phyloP scores from a whole-genome alignment of 2,113 vertebrate genomes.

The Rallus limicola region DNA sequence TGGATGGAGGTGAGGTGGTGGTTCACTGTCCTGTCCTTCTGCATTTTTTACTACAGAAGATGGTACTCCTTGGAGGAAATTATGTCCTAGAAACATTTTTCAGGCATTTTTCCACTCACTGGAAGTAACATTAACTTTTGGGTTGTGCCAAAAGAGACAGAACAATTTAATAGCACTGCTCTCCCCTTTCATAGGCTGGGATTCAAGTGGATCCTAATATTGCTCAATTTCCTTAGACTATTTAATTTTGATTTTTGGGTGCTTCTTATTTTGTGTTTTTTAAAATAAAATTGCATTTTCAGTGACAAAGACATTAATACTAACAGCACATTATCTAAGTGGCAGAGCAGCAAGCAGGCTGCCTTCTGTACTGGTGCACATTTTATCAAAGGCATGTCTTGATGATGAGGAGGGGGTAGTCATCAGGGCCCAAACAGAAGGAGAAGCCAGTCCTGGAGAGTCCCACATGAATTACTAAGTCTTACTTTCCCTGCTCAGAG shows the following conservation, averaged over 20 bases:
- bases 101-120: background rate
- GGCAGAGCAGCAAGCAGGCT: background rate
- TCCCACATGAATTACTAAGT: background rate
- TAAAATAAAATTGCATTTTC: background rate
- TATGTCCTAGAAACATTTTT: background rate
- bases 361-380: background rate
- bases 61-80: background rate
- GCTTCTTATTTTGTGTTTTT: background rate
- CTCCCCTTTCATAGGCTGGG: background rate
- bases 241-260: background rate
- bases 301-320: background rate
- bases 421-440: background rate
- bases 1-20: background rate
- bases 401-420: background rate
- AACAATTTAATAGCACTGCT: background rate
- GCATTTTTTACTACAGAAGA: background rate
- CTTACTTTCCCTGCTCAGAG: background rate
- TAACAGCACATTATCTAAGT: background rate
- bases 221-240: background rate
- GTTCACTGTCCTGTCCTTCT: background rate
- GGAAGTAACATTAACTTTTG: background rate
- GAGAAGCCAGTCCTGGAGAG: background rate
- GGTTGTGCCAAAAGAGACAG: background rate
- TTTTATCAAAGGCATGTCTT: background rate
- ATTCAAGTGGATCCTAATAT: background rate